A percentile compares a stretch with the other conserved stretches of the same genome.
These are phyloP conservation scores for Patella ulyssiponensis DNA, from an alignment of 2,888 invertebrate genomes.

Conservation along the genomic window DNA sequence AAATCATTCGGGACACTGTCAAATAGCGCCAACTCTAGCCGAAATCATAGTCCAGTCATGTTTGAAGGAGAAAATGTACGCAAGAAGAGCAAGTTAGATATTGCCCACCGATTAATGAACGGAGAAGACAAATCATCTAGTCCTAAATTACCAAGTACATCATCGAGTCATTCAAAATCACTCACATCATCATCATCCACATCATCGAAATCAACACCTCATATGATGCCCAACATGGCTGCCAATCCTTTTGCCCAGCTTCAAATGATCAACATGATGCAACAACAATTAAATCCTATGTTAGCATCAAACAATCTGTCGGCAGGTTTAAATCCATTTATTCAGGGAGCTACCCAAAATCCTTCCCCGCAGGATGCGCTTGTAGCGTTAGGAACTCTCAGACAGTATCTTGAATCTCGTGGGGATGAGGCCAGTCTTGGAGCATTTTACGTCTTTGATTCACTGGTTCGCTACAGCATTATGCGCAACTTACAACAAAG, in stretches of 20 bases:
- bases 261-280: slow-evolving; percentile 8
- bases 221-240: slow-evolving; percentile 8
- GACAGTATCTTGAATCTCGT: slow-evolving; percentile 3
- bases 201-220: slow-evolving; percentile 1
- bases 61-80: background rate
- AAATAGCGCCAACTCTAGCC: slow-evolving; percentile 8
- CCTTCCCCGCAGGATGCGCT: slow-evolving; percentile 1
- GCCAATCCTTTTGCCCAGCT: background rate
- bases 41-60: slow-evolving; percentile 9
- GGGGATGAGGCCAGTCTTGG: background rate
- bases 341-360: slow-evolving; percentile 9
- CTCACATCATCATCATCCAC: background rate
- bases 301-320: background rate
- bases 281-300: slow-evolving; percentile 1
- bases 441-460: background rate
- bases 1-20: background rate
- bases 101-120: background rate
- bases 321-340: background rate
- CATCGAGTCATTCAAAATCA: background rate
- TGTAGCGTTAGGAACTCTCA: background rate
- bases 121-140: slow-evolving; percentile 9
- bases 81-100: background rate
- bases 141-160: background rate
- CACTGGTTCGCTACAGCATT: background rate
- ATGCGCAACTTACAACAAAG: slow-evolving; percentile 7